Base-by-base conservation (phyloP, 2,113 vertebrate species). In the Protobothrops flavoviridis region DNA sequence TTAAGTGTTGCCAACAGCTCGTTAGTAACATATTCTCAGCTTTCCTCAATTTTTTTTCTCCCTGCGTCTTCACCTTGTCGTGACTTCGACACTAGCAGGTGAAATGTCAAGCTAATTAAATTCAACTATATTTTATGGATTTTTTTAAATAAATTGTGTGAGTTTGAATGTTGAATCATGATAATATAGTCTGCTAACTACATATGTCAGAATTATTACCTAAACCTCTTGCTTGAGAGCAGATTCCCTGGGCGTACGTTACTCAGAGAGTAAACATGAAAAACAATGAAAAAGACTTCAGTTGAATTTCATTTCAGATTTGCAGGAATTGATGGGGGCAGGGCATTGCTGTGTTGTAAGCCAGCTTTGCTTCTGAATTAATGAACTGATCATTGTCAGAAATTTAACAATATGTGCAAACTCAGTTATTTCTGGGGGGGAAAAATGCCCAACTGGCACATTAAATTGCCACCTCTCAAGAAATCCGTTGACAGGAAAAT, bases 1-100 rank as follows among this genome's bases (percentile, higher is more conserved):
- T 94, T 64, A 88, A 88, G 57, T 74, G 23, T 88, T 92, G 50
- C 57, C 59, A 92, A 23, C 57, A 92, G 86, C n/a, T 88, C 50
- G 7, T 92, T 92, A 92, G 61, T 88, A 55, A 88, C 4, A 55
- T 55, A 52, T 61, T 52, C n/a, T 39, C n/a, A n/a, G n/a, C 21
- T 64, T 53, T 11, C 45, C 57, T 50, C 85, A 50, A 3, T 92
- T 61, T 20, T 45, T 45, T 9, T 26, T 45, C 81, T 48, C 24
- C 6, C 21, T 39, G 1, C 26, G 15, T 43, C 23, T 87, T 91
- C 81, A 57, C 39, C 81, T 91, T 88, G 17, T 87, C 17, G 20
- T 87, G 43, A 61, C 11, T 92, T 87, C 69, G 48, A 88, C 56
- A 69, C 59, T 55, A 43, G 50, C 43, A 50, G 26, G 43, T 64